Percentiles rank a stretch among this genome's conserved stretches.
Evolutionary conservation across 2,888 invertebrate species (phyloP).

Genomic region (Chrysolina americana): DNA sequence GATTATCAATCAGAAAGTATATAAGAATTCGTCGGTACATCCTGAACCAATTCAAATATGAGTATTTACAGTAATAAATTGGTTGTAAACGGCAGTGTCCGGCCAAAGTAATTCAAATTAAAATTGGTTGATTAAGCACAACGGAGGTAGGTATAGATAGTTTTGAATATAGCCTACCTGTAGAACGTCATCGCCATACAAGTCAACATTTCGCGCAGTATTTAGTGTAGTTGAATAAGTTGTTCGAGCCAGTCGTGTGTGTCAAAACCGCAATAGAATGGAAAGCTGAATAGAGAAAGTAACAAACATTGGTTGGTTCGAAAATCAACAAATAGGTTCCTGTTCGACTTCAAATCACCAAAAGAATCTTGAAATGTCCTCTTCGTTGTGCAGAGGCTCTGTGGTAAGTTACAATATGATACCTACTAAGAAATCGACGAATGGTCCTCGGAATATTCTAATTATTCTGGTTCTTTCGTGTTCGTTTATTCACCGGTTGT

Average conservation of each 20-base stretch:
- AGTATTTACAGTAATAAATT: conserved; percentile 16
- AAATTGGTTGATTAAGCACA: conserved; percentile 26
- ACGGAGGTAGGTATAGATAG: conserved; percentile 22
- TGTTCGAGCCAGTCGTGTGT: conserved; percentile 28
- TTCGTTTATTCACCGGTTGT: conserved; percentile 18
- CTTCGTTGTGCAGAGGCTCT: conserved; percentile 17
- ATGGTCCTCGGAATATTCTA: background rate
- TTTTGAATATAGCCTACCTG: conserved; percentile 30
- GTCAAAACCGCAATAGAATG: conserved; percentile 29
- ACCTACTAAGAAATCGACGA: conserved; percentile 20
- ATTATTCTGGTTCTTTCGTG: conserved; percentile 13
- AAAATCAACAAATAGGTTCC: conserved; percentile 17
- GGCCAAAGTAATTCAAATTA: conserved; percentile 23
- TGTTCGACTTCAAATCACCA: background rate
- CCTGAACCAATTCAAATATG: conserved; percentile 11
- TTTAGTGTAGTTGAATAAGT: conserved; percentile 29
- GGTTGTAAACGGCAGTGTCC: conserved; percentile 28
- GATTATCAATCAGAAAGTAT: conserved; percentile 11
- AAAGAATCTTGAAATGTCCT: conserved; percentile 15
- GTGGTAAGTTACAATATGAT: conserved; percentile 20
- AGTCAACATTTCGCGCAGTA: conserved; percentile 30
- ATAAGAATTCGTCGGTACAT: conserved; percentile 20
- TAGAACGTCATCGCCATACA: conserved; percentile 28
- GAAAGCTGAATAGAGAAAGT: conserved; percentile 30
- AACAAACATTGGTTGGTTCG: conserved; percentile 26